Evolutionary conservation across 2,113 vertebrate species (phyloP).

Genomic region (Rhodinocichla rosea): DNA sequence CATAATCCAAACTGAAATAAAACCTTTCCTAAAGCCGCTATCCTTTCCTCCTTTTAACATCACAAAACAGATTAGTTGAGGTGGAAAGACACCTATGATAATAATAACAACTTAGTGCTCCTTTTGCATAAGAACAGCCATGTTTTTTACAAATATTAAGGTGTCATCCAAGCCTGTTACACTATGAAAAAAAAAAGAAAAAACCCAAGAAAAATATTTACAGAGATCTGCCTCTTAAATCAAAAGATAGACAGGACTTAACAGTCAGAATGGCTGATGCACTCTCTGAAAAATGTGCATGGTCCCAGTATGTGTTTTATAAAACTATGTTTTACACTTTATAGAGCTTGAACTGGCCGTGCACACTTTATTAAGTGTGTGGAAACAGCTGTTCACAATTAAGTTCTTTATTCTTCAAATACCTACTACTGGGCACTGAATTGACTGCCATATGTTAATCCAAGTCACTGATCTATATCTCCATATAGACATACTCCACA

Average conservation of each 20-base stretch:
- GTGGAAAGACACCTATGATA: not conserved
- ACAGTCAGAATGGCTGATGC: not conserved
- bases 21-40: not conserved
- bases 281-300: slow-evolving; percentile 16
- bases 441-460: slow-evolving; percentile 24
- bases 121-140: not conserved
- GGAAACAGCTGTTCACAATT: slow-evolving; percentile 62
- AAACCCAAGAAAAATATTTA: not conserved
- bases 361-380: slow-evolving; percentile 56
- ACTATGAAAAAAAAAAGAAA: not conserved
- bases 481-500: not conserved
- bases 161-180: not conserved
- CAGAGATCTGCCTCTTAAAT: not conserved
- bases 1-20: not conserved
- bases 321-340: slow-evolving; percentile 47
- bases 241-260: not conserved
- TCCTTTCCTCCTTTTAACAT: not conserved
- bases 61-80: not conserved
- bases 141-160: not conserved
- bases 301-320: not conserved
- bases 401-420: slow-evolving; percentile 53
- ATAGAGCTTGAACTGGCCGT: slow-evolving; percentile 38
- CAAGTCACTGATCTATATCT: slow-evolving; percentile 41
- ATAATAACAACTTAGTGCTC: not conserved
- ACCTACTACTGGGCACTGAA: slow-evolving; percentile 47